Base-by-base conservation (phyloP, 2,888 invertebrate species). In the Drosophila rellima region DNA sequence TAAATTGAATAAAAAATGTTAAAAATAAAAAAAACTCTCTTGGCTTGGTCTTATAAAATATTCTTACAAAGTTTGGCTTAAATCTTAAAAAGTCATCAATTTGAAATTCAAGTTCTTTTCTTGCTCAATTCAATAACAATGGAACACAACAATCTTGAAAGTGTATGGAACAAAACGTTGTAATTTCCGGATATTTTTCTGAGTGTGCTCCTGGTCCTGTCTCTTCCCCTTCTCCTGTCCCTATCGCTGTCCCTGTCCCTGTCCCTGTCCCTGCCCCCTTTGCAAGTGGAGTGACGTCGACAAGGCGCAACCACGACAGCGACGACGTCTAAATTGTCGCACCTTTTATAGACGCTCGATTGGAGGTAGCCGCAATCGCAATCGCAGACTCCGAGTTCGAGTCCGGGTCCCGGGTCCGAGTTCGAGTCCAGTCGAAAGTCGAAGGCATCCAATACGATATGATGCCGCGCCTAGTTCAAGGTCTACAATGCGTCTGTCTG, bases 281-380 rank as follows among this genome's bases (percentile, higher is more conserved):
- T 15, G 62, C 44, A 44, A 44, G 37, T 60, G 64, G 77, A 79
- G 73, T 84, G 80, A 82, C 78, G 62, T 63, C 68, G 67, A 81
- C 70, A 79, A 72, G 72, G 64, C 71, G 72, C 76, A 63, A 42
- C 60, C 45, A 60, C 72, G 73, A 75, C 77, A 76, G 54, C 75
- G 64, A 56, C 71, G 72, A 85, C 67, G 82, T 73, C 75, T 74
- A 80, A 84, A 82, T 85, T 82, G 82, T 84, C 82, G 78, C 82
- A 80, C 85, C 82, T 82, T 82, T 82, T 82, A 78, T 70, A 80
- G 80, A 47, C 29, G 56, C 48, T 52, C 62, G 48, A 62, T 59
- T 59, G 59, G 33, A 42, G 39, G 40, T 44, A 26, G 54, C 33
- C 35, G 26, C 26, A 35, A 17, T 10, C 35, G 26, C 26, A 35